Conservation (phyloP, 2,797 vertebrate species). For the Scolopax rusticola region DNA sequence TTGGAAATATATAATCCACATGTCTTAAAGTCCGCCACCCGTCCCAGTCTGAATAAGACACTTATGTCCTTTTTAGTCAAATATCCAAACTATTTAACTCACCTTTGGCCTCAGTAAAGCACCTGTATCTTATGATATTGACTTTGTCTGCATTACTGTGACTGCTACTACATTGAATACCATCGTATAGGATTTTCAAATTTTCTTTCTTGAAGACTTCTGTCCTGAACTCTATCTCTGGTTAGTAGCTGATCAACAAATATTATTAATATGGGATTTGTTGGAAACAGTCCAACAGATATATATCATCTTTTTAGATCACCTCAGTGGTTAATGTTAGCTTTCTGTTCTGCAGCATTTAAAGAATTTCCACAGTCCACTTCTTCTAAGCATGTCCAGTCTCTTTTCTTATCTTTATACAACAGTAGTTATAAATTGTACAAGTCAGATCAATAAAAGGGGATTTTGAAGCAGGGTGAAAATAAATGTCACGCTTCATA, state of each 20-base stretch:
- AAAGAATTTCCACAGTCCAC: conserved; percentile 40
- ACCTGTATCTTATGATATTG: not conserved
- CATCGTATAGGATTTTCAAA: not conserved
- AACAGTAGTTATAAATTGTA: conserved; percentile 32
- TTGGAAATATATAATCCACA: not conserved
- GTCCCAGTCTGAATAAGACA: not conserved
- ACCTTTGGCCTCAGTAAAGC: not conserved
- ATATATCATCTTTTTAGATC: not conserved
- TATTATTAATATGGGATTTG: not conserved
- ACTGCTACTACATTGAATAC: not conserved
- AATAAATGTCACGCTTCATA: conserved; percentile 60
- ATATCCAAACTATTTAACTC: not conserved
- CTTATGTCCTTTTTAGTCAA: not conserved
- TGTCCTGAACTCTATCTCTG: not conserved
- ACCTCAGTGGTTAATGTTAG: conserved; percentile 3
- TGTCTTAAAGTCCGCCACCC: not conserved
- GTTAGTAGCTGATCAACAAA: not conserved
- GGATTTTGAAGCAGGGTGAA: conserved; percentile 55
- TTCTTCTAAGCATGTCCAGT: conserved; percentile 3
- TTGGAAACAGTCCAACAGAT: not conserved
- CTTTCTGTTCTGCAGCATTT: conserved; percentile 23
- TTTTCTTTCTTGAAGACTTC: not conserved
- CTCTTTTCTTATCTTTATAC: conserved; percentile 15
- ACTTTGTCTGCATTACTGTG: not conserved
- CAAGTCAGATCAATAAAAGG: conserved; percentile 65